Percentiles rank a stretch among this genome's conserved stretches.
phyloP scores from a whole-genome alignment of 1,140 invertebrate genomes.

The Zaprionus ghesquierei region DNA sequence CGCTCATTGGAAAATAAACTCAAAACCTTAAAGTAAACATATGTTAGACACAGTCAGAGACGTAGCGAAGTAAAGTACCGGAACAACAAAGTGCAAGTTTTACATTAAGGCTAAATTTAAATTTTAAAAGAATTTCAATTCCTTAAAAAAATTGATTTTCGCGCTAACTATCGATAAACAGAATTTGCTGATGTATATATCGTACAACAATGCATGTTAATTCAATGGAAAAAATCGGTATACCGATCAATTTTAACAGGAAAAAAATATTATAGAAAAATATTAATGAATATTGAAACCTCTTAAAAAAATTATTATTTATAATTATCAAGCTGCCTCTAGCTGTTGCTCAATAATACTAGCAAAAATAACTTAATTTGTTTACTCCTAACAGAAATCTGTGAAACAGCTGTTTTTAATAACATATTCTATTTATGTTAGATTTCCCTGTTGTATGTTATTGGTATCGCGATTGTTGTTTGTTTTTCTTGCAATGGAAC shows the following conservation, averaged over 20 bases:
- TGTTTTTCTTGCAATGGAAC: constrained; percentile 37
- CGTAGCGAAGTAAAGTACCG: background rate
- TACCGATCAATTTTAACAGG: background rate
- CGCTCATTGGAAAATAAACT: constrained; percentile 39
- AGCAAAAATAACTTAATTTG: too few relatives aligned
- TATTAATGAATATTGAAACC: background rate
- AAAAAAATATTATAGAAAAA: background rate
- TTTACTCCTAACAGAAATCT: background rate
- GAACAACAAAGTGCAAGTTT: background rate
- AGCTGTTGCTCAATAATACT: too few relatives aligned
- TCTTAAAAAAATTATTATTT: too few relatives aligned
- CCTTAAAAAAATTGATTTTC: background rate
- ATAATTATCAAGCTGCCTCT: too few relatives aligned
- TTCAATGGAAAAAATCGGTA: background rate
- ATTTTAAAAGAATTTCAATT: background rate
- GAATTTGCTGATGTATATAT: background rate
- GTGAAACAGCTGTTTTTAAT: background rate
- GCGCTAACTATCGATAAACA: constrained; percentile 2
- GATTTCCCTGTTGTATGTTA: background rate
- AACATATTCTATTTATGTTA: background rate
- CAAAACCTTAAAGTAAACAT: background rate
- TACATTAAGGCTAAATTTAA: background rate
- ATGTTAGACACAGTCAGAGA: constrained; percentile 20
- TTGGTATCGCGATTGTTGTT: background rate
- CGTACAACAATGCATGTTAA: background rate